Percentiles rank a stretch among this genome's conserved stretches.
phyloP scores from a whole-genome alignment of 2,797 vertebrate genomes.

The Microctenopoma stevenorrisi region DNA sequence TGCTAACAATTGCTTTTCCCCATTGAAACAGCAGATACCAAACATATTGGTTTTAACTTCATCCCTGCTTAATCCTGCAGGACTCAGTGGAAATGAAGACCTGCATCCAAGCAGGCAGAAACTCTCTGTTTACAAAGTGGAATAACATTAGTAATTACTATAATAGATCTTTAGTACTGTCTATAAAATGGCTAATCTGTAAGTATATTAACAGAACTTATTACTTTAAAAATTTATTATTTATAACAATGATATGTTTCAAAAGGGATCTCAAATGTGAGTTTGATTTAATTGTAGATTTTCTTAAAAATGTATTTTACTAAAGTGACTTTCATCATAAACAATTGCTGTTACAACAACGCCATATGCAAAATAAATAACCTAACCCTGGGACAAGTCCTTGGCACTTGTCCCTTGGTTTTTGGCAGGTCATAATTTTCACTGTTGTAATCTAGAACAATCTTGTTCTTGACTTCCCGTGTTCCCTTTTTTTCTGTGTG shows the following conservation, averaged over 20 bases:
- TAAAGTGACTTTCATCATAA: background rate
- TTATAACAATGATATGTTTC: no score
- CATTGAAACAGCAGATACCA: background rate
- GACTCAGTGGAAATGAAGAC: background rate
- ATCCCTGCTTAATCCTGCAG: slow-evolving; percentile 16
- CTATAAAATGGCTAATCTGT: no score
- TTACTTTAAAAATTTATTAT: no score
- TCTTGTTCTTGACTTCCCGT: background rate
- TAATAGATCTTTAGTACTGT: no score
- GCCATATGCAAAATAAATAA: background rate
- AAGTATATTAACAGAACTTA: no score
- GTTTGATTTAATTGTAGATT: no score
- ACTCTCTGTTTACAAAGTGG: background rate
- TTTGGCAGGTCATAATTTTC: background rate
- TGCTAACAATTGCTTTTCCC: no score
- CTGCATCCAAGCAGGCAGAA: slow-evolving; percentile 7
- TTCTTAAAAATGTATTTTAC: background rate
- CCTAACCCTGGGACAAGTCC: no score
- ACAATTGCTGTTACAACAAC: background rate
- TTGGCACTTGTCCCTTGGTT: no score
- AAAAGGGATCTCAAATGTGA: no score
- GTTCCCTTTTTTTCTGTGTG: background rate
- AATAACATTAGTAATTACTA: no score
- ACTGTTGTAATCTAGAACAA: background rate
- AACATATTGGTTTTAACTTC: background rate